Base-by-base conservation (phyloP, 2,888 invertebrate genomes). In the Gnatocerus cornutus region DNA sequence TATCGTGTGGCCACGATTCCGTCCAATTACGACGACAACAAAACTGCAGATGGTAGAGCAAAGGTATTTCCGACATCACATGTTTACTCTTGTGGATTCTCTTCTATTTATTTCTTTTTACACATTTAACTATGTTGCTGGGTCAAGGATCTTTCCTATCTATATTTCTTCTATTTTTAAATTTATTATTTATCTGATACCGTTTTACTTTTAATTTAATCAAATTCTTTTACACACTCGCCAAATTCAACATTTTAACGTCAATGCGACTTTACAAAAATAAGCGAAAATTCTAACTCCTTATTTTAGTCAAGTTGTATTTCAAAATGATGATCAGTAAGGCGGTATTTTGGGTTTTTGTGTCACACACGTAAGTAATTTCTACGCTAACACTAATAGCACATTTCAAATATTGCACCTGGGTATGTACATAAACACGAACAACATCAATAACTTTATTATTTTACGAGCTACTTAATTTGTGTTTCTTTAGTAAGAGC, bases 1-100 rank as follows among this genome's bases (percentile, higher is more conserved):
- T 98, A 98, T 90, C 93, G 98, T 86, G 95, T 95, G 89, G 98
- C 98, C 81, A 97, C 97, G 85, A 93, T 96, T 86, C 93, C 95
- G 80, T 89, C 92, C 87, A 88, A 93, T 88, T 92, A 94, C 89
- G 96, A 96, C 87, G 97, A 97, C 91, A 96, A 96, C 92, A 94
- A 93, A 90, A 96, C 96, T 78, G 95, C 96, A 81, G 95, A 96
- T 89, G 96, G 96, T 87, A 93, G 93, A 90, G 92, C 90, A 85
- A 96, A 96, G 95, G 95, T 96, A 89, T 84, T 55, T 50, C 56
- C 50, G 21, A 50, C 13, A 45, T 27, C 29, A 55, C 21, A 46
- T 46, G 48, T 58, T 29, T 59, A 30, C 43, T 30, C 45, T 52
- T 63, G 59, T 45, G 45, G 53, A 9, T 50, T 50, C 55, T 39